Conservation (phyloP, 1,140 invertebrate species). For the Lordiphosa mommai region DNA sequence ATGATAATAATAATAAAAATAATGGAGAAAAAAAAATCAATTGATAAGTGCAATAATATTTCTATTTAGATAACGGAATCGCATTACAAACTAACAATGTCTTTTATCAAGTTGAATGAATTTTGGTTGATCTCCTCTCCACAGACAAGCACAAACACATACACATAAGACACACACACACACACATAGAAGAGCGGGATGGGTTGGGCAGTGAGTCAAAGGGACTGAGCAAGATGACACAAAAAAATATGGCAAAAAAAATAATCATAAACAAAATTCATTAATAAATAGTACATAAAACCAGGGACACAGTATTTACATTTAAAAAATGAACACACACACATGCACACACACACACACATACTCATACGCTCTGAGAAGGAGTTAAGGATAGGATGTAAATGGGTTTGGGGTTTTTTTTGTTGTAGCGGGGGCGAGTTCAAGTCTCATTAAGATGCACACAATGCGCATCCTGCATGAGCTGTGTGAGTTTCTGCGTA, state of each 20-base stretch:
- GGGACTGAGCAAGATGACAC: too few relatives aligned
- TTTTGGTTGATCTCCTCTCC: constrained; percentile 22
- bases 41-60: constrained; percentile 6
- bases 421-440: constrained; percentile 31
- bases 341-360: neutral
- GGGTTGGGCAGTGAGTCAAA: too few relatives aligned
- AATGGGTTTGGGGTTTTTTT: neutral
- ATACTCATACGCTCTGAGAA: neutral
- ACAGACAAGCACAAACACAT: constrained; percentile 1
- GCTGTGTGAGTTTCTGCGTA: constrained; percentile 76
- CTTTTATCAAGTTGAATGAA: constrained; percentile 62
- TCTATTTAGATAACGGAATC: constrained; percentile 30
- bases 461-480: constrained; percentile 77
- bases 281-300: constrained; percentile 3
- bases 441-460: constrained; percentile 67
- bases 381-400: neutral
- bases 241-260: neutral
- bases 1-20: constrained; percentile 6
- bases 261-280: neutral
- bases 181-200: neutral
- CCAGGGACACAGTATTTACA: constrained; percentile 17
- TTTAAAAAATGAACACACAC: neutral
- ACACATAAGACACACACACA: neutral
- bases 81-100: constrained; percentile 60
- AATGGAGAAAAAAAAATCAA: constrained; percentile 21